Percentiles rank a stretch among this genome's conserved stretches.
These are phyloP conservation scores for Bryconaethiops microstoma DNA, from an alignment of 2,797 vertebrate species.

Conservation along the genomic window DNA sequence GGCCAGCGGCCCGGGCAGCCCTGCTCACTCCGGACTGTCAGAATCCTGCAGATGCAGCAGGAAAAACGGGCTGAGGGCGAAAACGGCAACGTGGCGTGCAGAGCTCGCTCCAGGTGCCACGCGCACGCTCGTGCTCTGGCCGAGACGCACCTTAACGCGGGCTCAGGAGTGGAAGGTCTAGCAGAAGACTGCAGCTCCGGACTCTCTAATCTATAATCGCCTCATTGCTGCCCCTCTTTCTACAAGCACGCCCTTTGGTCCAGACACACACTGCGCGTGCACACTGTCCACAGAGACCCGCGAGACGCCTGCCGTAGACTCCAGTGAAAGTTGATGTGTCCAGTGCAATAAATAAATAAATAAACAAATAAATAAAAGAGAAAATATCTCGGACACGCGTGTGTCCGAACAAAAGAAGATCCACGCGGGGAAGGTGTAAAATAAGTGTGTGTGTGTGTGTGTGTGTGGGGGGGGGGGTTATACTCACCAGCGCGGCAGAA, in stretches of 20 bases:
- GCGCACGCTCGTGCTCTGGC: slow-evolving; percentile 47
- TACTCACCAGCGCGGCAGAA: slow-evolving; percentile 78
- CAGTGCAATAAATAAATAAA: background rate
- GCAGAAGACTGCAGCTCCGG: too few relatives aligned
- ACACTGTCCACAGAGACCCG: too few relatives aligned
- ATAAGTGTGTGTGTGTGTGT: too few relatives aligned
- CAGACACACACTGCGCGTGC: too few relatives aligned
- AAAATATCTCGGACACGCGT: too few relatives aligned
- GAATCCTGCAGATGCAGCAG: slow-evolving; percentile 77
- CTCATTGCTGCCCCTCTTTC: too few relatives aligned
- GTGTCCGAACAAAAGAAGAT: too few relatives aligned
- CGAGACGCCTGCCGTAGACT: background rate
- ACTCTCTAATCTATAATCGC: too few relatives aligned
- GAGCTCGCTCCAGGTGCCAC: slow-evolving; percentile 59
- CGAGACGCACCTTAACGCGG: too few relatives aligned
- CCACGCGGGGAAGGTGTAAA: too few relatives aligned
- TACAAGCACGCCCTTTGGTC: too few relatives aligned
- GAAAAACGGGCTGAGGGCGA: slow-evolving; percentile 61
- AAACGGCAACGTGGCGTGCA: slow-evolving; percentile 60
- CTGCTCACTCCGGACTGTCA: slow-evolving; percentile 76
- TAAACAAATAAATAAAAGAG: background rate
- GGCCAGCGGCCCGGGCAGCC: background rate
- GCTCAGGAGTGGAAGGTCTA: too few relatives aligned
- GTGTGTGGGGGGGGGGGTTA: background rate
- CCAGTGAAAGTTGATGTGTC: background rate